Evolutionary conservation across 1,140 invertebrate genomes (phyloP).

Genomic region (Marisa cornuarietis): DNA sequence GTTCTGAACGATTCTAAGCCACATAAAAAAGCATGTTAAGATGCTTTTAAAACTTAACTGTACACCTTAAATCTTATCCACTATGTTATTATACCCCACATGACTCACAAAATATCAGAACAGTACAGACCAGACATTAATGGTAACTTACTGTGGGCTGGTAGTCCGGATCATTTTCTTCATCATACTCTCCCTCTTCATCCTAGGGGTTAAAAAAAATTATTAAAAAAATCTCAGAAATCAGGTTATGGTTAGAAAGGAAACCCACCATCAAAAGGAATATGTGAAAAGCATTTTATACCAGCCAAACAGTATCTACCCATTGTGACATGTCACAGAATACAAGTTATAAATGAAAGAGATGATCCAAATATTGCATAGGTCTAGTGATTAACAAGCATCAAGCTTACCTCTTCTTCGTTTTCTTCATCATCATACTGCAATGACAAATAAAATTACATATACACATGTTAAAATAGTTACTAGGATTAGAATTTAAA

Average conservation of each 20-base stretch:
- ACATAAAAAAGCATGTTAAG: background rate
- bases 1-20: background rate
- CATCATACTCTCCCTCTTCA: slow-evolving; percentile 56
- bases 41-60: background rate
- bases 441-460: slow-evolving; percentile 1
- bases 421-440: slow-evolving; percentile 54
- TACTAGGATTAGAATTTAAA: slow-evolving; percentile 21
- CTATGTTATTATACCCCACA: no score
- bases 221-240: background rate
- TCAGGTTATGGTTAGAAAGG: background rate
- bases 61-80: background rate
- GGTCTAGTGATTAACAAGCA: background rate
- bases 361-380: background rate
- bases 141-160: slow-evolving; percentile 43
- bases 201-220: slow-evolving; percentile 32
- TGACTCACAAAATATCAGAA: background rate
- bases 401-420: slow-evolving; percentile 46
- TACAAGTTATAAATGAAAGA: background rate
- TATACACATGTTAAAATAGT: slow-evolving; percentile 25
- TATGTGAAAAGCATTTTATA: background rate
- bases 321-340: no score
- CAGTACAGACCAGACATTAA: background rate
- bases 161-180: slow-evolving; percentile 56
- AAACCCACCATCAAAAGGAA: slow-evolving; percentile 2
- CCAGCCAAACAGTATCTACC: no score